Evolutionary conservation across 2,888 invertebrate genomes (phyloP), one percentile per base, ranked within the genome.

Genomic region (Diarsia rubi): DNA sequence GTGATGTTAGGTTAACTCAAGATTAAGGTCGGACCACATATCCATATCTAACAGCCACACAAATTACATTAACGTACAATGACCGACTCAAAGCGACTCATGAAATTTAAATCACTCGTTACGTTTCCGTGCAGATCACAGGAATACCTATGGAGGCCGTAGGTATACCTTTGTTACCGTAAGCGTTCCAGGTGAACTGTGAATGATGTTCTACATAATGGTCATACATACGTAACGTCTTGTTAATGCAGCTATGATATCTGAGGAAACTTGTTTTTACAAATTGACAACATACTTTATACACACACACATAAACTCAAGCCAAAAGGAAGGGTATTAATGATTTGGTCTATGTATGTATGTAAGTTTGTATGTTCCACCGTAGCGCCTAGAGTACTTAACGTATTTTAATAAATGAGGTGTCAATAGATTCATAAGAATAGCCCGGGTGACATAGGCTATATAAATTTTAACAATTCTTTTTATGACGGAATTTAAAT

Each of bases 91-190:
- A 90, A 91, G 90, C 86, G 74, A n/a, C 87, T 92, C 92, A 91
- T 92, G 92, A 91, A 92, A 92, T 91, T 91, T 91, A 91, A 89
- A 92, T 90, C 82, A 86, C 82, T 88, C 84, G 90, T 91, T 91
- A 89, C 89, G 87, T 86, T 88, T 86, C 88, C 86, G 87, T 90
- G 88, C 86, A 80, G 87, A 88, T 87, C 80, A 59, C 63, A 44
- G 64, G 73, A 69, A 79, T 66, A 62, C 24, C 47, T 31, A 14
- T 47, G 27, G 27, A 14, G 21, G 45, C 16, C 16, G 45, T 27
- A 27, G 24, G 54, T 57, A 27, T 57, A 16, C 27, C 27, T 16
- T 6, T 16, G 2, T 54, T 54, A 14, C 54, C 2, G 6, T 24
- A 14, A 54, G 24, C 11, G 24, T 24, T 54, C 6, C 24, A 27